phyloP scores from a whole-genome alignment of 2,797 vertebrate species.

The Botia kubotai region DNA sequence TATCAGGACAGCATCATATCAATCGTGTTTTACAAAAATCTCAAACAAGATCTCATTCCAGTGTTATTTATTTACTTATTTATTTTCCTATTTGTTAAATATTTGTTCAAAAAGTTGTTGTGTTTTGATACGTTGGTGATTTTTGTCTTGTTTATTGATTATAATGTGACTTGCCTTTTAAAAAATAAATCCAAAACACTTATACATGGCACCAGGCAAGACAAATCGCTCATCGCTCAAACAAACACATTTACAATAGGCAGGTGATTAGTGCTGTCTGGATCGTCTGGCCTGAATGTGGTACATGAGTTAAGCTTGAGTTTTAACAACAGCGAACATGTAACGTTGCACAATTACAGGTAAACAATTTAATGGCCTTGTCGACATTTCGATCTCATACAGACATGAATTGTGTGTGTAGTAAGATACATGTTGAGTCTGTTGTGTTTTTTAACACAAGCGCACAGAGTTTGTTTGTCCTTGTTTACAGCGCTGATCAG shows the following conservation, averaged over 20 bases:
- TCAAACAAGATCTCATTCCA: too few relatives aligned
- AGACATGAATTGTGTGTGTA: not conserved
- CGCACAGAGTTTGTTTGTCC: not conserved
- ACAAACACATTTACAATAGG: not conserved
- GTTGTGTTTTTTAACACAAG: constrained; percentile 14
- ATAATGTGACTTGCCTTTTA: too few relatives aligned
- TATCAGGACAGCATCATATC: not conserved
- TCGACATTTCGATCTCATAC: not conserved
- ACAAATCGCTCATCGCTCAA: not conserved
- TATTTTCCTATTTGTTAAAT: too few relatives aligned
- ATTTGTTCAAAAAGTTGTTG: too few relatives aligned
- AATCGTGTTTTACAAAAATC: not conserved
- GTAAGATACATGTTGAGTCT: too few relatives aligned
- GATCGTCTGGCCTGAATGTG: not conserved
- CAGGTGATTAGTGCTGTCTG: not conserved
- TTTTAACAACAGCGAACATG: constrained; percentile 14
- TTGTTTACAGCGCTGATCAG: constrained; percentile 18
- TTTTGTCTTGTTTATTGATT: too few relatives aligned
- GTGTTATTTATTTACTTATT: too few relatives aligned
- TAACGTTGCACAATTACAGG: constrained; percentile 16
- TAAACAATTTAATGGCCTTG: not conserved
- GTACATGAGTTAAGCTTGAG: not conserved
- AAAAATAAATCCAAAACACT: not conserved
- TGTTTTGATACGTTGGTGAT: too few relatives aligned
- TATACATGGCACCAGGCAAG: not conserved